Evolutionary conservation across 2,888 invertebrate genomes (phyloP), one percentile per base, ranked within the genome.

Genomic region (Drosophila algonquin): DNA sequence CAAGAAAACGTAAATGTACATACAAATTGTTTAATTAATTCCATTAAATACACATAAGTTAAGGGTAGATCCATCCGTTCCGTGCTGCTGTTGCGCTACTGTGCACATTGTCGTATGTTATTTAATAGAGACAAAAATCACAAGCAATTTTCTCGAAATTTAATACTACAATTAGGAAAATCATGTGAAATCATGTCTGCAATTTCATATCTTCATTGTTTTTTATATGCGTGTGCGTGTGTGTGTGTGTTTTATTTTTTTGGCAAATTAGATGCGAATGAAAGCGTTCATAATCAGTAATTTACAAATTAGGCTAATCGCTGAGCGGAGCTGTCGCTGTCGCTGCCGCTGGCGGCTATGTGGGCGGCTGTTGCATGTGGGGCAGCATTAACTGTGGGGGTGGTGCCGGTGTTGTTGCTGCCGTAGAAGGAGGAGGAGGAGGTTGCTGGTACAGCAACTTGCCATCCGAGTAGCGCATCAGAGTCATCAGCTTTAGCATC

Each of bases 401-500:
- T 40, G 40, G 7, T 40, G 40, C 14, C 12, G 12, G 12, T 12
- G 12, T 3, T 12, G 35, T 3, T n/a, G 54, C 12, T 63, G 68
- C 9, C 63, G 54, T 51, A 76, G 30, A 48, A 58, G 63, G 50
- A 27, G 54, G 64, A 30, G 24, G 59, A 27, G 71, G 64, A 32
- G 77, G 54, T 7, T 65, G 69, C 9, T 71, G 54, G 60, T 79
- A 81, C 52, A 87, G 72, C 80, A 89, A 48, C 58, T 89, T 89
- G 27, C 85, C 83, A 55, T 83, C 89, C 30, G 83, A 83, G 64
- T 92, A 92, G 63, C 91, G 91, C 87, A 91, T 91, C 75, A 91
- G 73, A 27, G 92, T 92, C 89, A 91, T 91, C 87, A 92, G 89
- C 75, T 91, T 92, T 35, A 91, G 82, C 87, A 92, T 88, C 47